A percentile compares a stretch with the other conserved stretches of the same genome.
phyloP scores from a whole-genome alignment of 2,888 invertebrate genomes.

The Amblyteles armatorius region DNA sequence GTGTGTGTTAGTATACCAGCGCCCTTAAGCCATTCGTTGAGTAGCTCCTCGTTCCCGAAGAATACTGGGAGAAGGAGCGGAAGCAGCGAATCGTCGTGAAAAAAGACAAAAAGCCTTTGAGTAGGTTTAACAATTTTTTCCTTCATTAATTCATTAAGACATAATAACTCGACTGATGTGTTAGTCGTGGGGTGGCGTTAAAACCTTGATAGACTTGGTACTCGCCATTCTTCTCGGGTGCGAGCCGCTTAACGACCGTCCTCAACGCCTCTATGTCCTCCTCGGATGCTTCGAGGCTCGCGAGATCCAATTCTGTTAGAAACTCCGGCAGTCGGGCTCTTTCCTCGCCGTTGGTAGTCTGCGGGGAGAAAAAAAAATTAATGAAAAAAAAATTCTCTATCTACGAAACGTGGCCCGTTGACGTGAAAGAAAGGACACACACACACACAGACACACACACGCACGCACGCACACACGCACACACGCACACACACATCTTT shows the following conservation, averaged over 20 bases:
- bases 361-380: constrained; percentile 28
- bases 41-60: constrained; percentile 82
- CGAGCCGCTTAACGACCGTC: constrained; percentile 81
- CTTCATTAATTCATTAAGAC: neutral
- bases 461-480: neutral
- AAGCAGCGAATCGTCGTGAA: constrained; percentile 49
- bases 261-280: constrained; percentile 80
- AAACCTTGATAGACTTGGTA: constrained; percentile 83
- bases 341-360: constrained; percentile 72
- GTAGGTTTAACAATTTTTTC: constrained; percentile 54
- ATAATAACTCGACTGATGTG: constrained; percentile 24
- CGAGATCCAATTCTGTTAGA: constrained; percentile 80
- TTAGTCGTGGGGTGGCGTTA: constrained; percentile 55
- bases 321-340: constrained; percentile 79
- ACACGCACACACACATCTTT: too few species aligned
- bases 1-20: constrained; percentile 77
- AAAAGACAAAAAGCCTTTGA: constrained; percentile 58
- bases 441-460: neutral
- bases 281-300: constrained; percentile 78
- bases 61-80: constrained; percentile 75
- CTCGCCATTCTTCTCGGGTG: constrained; percentile 84
- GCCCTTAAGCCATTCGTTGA: constrained; percentile 83
- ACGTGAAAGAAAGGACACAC: constrained; percentile 3
- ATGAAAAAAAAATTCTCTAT: neutral
- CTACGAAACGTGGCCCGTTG: constrained; percentile 11